Evolutionary conservation across 2,113 vertebrate species (phyloP).

Genomic region (Syngnathus scovelli): DNA sequence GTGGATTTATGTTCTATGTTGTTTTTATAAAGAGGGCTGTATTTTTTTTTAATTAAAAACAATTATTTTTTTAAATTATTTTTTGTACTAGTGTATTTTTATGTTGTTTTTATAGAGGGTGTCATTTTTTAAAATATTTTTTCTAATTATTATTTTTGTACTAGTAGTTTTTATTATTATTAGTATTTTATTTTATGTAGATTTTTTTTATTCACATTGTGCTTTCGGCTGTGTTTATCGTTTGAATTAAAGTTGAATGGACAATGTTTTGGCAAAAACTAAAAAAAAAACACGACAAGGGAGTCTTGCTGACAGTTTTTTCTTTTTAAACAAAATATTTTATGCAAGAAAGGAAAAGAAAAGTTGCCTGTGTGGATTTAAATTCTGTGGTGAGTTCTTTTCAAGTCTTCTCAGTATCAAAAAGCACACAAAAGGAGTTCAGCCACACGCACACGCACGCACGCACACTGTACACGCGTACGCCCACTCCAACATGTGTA

Average conservation of each 20-base stretch:
- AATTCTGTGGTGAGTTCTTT: background rate
- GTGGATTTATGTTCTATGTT: too few species aligned
- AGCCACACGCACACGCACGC: slow-evolving; percentile 22
- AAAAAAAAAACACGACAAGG: background rate
- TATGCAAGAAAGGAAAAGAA: background rate
- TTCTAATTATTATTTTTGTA: too few species aligned
- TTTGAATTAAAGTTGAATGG: too few species aligned
- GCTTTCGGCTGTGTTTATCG: background rate
- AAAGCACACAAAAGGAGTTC: slow-evolving; percentile 15
- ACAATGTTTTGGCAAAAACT: too few species aligned
- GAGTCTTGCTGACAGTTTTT: background rate
- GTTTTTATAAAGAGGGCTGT: too few species aligned
- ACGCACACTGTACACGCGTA: slow-evolving; percentile 9
- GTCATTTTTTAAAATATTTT: too few species aligned
- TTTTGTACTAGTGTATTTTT: too few species aligned
- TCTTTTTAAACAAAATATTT: background rate
- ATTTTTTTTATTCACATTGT: background rate
- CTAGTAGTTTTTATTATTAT: background rate
- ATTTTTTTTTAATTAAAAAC: too few species aligned
- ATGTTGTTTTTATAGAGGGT: too few species aligned
- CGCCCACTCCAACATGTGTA: slow-evolving; percentile 44
- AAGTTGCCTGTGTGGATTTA: background rate
- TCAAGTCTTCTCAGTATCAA: background rate
- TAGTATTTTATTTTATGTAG: background rate
- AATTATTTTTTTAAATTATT: too few species aligned